Base-by-base conservation (phyloP, 2,888 invertebrate species). In the Thelaira solivaga region DNA sequence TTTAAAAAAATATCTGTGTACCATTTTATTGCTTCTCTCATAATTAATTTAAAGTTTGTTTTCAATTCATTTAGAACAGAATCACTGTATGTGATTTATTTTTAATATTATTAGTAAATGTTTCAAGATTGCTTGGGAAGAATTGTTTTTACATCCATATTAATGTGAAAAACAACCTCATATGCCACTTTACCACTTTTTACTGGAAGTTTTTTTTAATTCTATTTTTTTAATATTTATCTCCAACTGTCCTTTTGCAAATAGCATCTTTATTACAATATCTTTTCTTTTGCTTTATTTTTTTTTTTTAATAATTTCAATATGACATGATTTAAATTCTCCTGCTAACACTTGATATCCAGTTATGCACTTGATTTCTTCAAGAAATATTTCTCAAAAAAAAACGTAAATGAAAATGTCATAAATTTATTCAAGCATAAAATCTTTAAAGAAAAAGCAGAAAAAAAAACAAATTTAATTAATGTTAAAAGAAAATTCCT, bases 391-490 rank as follows among this genome's bases (percentile, higher is more conserved):
- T 51, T 41, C 29, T 11, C 13, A 7, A 26, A 20, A 57, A 18
- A 4, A 4, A 3, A 1, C n/a, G 10, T 13, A 57, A 18, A 3
- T 39, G 0, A 22, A 39, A 57, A 39, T 34, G 47, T 57, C 31
- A 69, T 59, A 59, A 69, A 49, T 59, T 49, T 29, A 49, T 49
- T 59, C 39, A 59, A 36, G 26, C 39, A 41, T 41, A 49, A 39
- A 49, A 47, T 10, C 20, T 13, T 11, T 4, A 45, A 20, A 59
- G 20, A 16, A 43, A 11, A 31, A 43, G 13, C 6, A 39, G 29
- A 11, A 18, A 55, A 26, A 68, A 47, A 34, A 22, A 49, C 49
- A n/a, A n/a, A n/a, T 41, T 61, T 59, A 59, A 69, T 69, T 59
- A 59, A 31, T 51, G 31, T 29, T n/a, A 41, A 61, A 41, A 49